A percentile compares a stretch with the other conserved stretches of the same genome.
Conservation (phyloP, 2,888 invertebrate species). For the Diachrysia chrysitis region DNA sequence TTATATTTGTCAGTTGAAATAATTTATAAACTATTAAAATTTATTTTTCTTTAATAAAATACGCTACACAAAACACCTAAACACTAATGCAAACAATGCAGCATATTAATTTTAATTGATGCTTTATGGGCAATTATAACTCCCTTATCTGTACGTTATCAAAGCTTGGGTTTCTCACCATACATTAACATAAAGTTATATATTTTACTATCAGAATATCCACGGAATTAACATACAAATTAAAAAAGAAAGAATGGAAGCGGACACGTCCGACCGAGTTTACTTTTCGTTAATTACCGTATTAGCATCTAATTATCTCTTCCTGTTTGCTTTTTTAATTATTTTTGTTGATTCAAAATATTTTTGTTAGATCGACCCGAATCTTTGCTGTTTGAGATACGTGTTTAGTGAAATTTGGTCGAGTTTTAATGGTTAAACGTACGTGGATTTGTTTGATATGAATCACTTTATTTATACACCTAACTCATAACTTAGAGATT, state of each 20-base stretch:
- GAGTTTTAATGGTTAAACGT: neutral
- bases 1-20: neutral
- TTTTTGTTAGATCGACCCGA: conserved; percentile 33
- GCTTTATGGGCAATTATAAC: neutral
- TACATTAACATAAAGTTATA: conserved; percentile 43
- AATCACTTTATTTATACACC: neutral
- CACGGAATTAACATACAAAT: conserved; percentile 60
- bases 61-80: too few relatives aligned
- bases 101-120: neutral
- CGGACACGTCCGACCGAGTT: conserved; percentile 55
- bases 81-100: neutral
- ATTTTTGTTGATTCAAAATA: conserved; percentile 14
- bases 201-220: conserved; percentile 40
- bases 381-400: conserved; percentile 23
- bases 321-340: conserved; percentile 57
- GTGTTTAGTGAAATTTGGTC: neutral
- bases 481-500: too few relatives aligned
- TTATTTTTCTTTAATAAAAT: too few relatives aligned
- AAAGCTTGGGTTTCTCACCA: conserved; percentile 27
- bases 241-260: conserved; percentile 48
- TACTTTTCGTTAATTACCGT: conserved; percentile 53
- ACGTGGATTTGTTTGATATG: neutral
- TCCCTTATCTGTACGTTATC: neutral
- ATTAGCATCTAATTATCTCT: conserved; percentile 52
- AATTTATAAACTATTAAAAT: neutral